Conservation (phyloP, 2,888 invertebrate species). For the Pheosia gnoma region DNA sequence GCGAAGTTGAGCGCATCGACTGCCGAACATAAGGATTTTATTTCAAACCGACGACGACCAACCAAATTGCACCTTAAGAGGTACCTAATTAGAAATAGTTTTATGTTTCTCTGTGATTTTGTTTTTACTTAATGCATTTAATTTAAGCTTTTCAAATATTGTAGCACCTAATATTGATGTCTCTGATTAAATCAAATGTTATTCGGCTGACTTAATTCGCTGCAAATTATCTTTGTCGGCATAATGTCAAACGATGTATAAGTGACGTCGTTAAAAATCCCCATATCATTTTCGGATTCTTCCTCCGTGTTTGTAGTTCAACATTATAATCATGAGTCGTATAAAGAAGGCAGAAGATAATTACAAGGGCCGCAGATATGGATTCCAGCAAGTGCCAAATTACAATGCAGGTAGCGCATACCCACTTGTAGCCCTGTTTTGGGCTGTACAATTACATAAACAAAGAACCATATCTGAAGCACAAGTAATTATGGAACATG, state of each 20-base stretch:
- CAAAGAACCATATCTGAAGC: slow-evolving; percentile 48
- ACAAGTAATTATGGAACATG: slow-evolving; percentile 56
- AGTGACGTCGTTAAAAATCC: not conserved
- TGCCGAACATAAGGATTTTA: slow-evolving; percentile 35
- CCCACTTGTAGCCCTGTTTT: slow-evolving; percentile 44
- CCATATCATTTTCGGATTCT: not conserved
- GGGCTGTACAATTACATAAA: slow-evolving; percentile 41
- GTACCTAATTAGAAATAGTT: slow-evolving; percentile 30
- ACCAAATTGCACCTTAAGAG: slow-evolving; percentile 38
- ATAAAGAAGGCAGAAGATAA: slow-evolving; percentile 40
- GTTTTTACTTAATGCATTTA: not conserved
- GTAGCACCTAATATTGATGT: too few species aligned
- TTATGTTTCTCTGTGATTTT: slow-evolving; percentile 9
- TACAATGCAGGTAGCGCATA: slow-evolving; percentile 58
- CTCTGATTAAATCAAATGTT: too few species aligned
- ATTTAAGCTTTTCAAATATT: too few species aligned
- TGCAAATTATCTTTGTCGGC: not conserved
- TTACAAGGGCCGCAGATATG: slow-evolving; percentile 43
- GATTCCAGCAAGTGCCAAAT: slow-evolving; percentile 40
- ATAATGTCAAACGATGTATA: not conserved
- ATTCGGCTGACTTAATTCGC: too few species aligned
- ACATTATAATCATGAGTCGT: not conserved
- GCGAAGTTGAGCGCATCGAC: slow-evolving; percentile 34
- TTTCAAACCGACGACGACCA: slow-evolving; percentile 32
- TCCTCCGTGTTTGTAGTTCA: not conserved